Evolutionary conservation across 2,888 invertebrate species (phyloP), one percentile per base, ranked within the genome.

Genomic region (Tinea semifulvella): DNA sequence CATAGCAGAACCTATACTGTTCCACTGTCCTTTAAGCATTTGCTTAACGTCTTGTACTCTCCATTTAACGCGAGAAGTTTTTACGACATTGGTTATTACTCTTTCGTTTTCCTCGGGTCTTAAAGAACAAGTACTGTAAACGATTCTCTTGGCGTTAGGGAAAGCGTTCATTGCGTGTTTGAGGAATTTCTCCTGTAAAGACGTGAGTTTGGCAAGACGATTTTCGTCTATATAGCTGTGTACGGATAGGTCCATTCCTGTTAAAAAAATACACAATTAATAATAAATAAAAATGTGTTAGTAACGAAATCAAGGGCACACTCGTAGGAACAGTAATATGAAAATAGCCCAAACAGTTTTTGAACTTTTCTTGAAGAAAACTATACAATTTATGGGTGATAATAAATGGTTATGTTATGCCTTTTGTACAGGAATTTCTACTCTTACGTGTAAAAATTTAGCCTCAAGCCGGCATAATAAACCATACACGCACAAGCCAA

Each of bases 51-150:
- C 83, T 26, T 88, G 79, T 1, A 91, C 76, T 51, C 84, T 83
- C 70, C 88, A 91, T 40, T 84, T 73, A 0, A 81, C 58, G 56
- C 77, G 52, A 50, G 76, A 70, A 54, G 83, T 76, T 48, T 82
- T 76, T 7, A 90, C 73, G 3, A 89, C 88, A 58, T 90, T 89
- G 10, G 87, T 83, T 1, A 96, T 85, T 0, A 99, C 98, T 53
- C 88, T 82, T 70, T 99, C 99, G 63, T 99, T 99, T 77, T 98
- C 97, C 70, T 94, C 90, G 0, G 88, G 85, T 63, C 91, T 85
- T 7, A 95, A 58, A 0, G 98, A 99, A 61, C 99, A 99, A 0
- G 99, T 99, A 27, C 98, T 98, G 68, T 99, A 99, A 2, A 97
- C 91, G 11, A 99, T 88, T 46, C 90, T 83, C 60, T 92, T 90